Evolutionary conservation across 2,888 invertebrate species (phyloP).

Genomic region (Sarcophaga rosellei): DNA sequence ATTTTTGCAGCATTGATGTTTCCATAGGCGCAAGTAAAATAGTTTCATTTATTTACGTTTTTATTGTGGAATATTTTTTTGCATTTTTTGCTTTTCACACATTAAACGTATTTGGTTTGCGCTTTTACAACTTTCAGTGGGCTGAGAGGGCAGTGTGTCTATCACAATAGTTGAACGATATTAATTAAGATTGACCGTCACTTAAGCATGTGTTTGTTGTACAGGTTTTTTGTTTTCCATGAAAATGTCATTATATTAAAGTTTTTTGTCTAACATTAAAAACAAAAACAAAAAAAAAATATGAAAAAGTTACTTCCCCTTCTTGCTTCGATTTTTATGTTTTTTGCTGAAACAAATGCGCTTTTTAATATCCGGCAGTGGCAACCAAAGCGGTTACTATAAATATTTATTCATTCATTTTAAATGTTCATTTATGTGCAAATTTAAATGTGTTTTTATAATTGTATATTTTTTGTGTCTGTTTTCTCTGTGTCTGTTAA

Average conservation of each 20-base stretch:
- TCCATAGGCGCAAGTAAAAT: constrained; percentile 44
- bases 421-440: too few relatives aligned
- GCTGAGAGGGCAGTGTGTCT: neutral
- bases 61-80: constrained; percentile 38
- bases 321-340: neutral
- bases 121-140: constrained; percentile 37
- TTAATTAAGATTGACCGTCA: constrained; percentile 62
- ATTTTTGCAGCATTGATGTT: constrained; percentile 38
- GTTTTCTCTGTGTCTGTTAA: too few relatives aligned
- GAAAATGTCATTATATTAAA: neutral
- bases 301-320: too few relatives aligned
- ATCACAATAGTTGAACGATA: constrained; percentile 18
- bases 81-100: neutral
- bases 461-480: too few relatives aligned
- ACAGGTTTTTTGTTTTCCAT: constrained; percentile 15
- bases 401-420: too few relatives aligned
- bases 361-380: neutral
- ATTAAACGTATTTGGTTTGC: constrained; percentile 15
- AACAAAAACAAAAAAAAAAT: too few relatives aligned
- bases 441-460: too few relatives aligned
- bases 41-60: constrained; percentile 60
- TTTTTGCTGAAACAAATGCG: neutral
- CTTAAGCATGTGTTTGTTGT: constrained; percentile 53
- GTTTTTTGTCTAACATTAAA: too few relatives aligned
- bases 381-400: neutral